Evolutionary conservation across 2,888 invertebrate genomes (phyloP), one percentile per base, ranked within the genome.

Genomic region (Pomacea canaliculata): DNA sequence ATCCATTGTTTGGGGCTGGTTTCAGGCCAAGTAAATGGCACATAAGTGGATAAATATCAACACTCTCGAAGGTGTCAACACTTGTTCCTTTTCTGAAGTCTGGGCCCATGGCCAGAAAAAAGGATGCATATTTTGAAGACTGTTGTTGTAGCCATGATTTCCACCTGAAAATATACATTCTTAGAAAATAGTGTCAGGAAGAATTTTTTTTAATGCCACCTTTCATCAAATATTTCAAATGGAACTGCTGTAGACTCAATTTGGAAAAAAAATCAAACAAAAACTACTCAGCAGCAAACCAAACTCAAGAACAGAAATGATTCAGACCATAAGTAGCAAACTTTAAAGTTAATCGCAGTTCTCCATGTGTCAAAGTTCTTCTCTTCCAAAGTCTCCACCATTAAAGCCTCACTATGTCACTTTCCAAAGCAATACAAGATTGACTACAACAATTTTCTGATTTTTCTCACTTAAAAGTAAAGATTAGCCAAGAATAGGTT

Each of bases 101-200:
- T 56, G 90, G 90, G 7, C 95, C 95, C 81, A 92, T 91, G 0
- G 94, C 95, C 85, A 95, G 87, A 95, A 95, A 84, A 94, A 93
- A 9, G 95, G 94, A 83, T 93, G 93, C 95, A 95, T 95, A 70
- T 91, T 90, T 67, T 86, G 79, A 3, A 92, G 89, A 69, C 89
- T 90, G 85, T 94, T 90, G 84, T 89, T 86, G 81, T 89, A 91
- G 12, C 91, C 91, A 86, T 91, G 91, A 68, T 88, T 82, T 60
- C 91, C 91, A 49, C 71, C 87, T 87, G 81, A 48, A 80, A 79
- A 13, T n/a, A 18, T 65, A 60, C 56, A 77, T 63, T 13, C 10
- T 51, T 51, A 51, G 10, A 56, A 23, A 56, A 56, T 16, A 56
- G 51, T 56, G 12, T 9, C 71, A 71, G 37, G 23, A 7, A n/a